Base-by-base conservation (phyloP, 2,888 invertebrate genomes). In the Drosophila colorata region DNA sequence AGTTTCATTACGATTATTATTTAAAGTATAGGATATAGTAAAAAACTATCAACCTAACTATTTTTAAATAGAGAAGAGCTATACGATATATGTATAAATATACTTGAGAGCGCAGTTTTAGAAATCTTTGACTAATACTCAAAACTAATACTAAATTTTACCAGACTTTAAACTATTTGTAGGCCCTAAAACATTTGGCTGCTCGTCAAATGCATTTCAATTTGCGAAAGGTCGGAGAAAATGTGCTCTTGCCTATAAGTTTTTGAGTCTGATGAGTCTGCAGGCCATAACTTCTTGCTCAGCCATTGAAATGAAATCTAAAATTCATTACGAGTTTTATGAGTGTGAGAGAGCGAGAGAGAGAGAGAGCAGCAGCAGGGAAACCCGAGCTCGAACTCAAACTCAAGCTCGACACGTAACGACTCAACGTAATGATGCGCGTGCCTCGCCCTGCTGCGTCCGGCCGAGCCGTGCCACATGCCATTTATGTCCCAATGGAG, bases 321-420 rank as follows among this genome's bases (percentile, higher is more conserved):
- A 87, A 90, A 89, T 87, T 89, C 90, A 89, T 90, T 89, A 83
- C 83, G 85, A 72, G 78, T 72, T 74, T 79, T 78, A 80, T 81
- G 78, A 66, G 60, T 65, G 67, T 53, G 47, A 58, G 49, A 59
- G 60, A 61, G 13, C 5, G 8, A 18, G 2, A 20, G 31, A 2
- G n/a, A 25, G 9, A 2, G 5, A 25, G 35, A 31, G 18, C 0
- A 8, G 13, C 18, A 28, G 25, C 16, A 18, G n/a, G 18, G 48
- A 37, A 48, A 47, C 51, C 41, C 13, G 25, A 49, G 9, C 49
- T 28, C 31, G 11, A 16, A 33, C 18, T 51, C 46, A 7, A 49
- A 33, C 61, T 44, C 40, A 33, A 69, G 60, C 74, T 69, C 69
- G 59, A 78, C 69, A 78, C 75, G 75, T 76, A 76, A 80, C 76